These are phyloP conservation scores for Engraulis encrasicolus DNA, from an alignment of 2,113 vertebrate genomes.

Conservation along the genomic window DNA sequence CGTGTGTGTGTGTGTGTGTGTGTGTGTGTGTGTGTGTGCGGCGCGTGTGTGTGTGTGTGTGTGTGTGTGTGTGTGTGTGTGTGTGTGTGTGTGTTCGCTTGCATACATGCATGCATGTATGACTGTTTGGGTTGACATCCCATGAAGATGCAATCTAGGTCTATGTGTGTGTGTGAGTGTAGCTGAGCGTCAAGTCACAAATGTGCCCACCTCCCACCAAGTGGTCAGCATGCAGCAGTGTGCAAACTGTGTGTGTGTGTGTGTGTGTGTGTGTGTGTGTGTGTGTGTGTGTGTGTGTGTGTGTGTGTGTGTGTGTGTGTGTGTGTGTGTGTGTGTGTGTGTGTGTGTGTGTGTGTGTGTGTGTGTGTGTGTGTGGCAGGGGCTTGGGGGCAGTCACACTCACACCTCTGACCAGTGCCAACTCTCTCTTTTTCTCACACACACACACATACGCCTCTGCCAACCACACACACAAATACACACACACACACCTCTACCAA, in stretches of 20 bases:
- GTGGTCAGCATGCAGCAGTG: neutral
- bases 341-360: neutral
- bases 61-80: neutral
- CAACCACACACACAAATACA: too few relatives aligned
- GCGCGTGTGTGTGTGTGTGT: neutral
- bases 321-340: neutral
- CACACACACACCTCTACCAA: neutral
- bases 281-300: neutral
- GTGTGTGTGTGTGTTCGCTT: neutral
- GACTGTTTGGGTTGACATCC: too few relatives aligned
- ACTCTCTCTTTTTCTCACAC: too few relatives aligned
- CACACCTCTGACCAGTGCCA: too few relatives aligned
- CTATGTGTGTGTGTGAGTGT: neutral
- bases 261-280: neutral
- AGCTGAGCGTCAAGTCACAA: too few relatives aligned
- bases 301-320: neutral
- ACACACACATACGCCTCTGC: too few relatives aligned
- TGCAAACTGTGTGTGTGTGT: neutral
- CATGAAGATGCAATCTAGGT: too few relatives aligned
- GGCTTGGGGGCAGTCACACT: too few relatives aligned
- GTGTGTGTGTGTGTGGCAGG: neutral
- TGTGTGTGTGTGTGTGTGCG: conserved; percentile 13
- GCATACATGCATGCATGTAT: too few relatives aligned
- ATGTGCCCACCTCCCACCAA: too few relatives aligned
- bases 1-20: conserved; percentile 41